A percentile compares a stretch with the other conserved stretches of the same genome.
phyloP scores from a whole-genome alignment of 2,888 invertebrate genomes.

The Thecophora atra region DNA sequence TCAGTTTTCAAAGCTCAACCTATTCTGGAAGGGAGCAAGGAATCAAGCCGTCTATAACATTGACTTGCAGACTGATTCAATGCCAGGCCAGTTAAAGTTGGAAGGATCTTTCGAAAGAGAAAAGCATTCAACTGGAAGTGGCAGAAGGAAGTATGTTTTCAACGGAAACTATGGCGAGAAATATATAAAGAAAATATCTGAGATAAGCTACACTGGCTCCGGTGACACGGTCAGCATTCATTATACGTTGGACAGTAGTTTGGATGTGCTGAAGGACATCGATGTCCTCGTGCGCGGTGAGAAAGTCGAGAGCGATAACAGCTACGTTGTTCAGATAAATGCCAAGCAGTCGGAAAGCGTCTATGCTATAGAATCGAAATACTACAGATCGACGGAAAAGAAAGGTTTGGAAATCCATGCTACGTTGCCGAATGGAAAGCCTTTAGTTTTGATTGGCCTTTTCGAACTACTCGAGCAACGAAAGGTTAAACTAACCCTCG shows the following conservation, averaged over 20 bases:
- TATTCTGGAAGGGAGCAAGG: slow-evolving; percentile 49
- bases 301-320: slow-evolving; percentile 59
- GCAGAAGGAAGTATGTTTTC: slow-evolving; percentile 49
- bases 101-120: slow-evolving; percentile 54
- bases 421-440: slow-evolving; percentile 67
- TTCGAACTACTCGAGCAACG: slow-evolving; percentile 67
- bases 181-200: slow-evolving; percentile 62
- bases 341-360: slow-evolving; percentile 71
- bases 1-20: slow-evolving; percentile 50
- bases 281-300: slow-evolving; percentile 65
- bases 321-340: slow-evolving; percentile 62
- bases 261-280: slow-evolving; percentile 68
- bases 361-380: slow-evolving; percentile 69
- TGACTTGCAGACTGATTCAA: slow-evolving; percentile 48
- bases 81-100: slow-evolving; percentile 52
- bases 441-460: slow-evolving; percentile 57
- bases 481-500: slow-evolving; percentile 70
- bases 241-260: slow-evolving; percentile 66
- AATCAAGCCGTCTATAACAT: slow-evolving; percentile 54
- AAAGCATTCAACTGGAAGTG: slow-evolving; percentile 51
- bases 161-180: slow-evolving; percentile 58
- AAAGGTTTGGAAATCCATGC: slow-evolving; percentile 71
- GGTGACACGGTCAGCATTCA: slow-evolving; percentile 66
- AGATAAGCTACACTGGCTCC: slow-evolving; percentile 55
- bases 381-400: slow-evolving; percentile 69